Evolutionary conservation across 2,888 invertebrate species (phyloP).

Genomic region (Acrocera orbiculus): DNA sequence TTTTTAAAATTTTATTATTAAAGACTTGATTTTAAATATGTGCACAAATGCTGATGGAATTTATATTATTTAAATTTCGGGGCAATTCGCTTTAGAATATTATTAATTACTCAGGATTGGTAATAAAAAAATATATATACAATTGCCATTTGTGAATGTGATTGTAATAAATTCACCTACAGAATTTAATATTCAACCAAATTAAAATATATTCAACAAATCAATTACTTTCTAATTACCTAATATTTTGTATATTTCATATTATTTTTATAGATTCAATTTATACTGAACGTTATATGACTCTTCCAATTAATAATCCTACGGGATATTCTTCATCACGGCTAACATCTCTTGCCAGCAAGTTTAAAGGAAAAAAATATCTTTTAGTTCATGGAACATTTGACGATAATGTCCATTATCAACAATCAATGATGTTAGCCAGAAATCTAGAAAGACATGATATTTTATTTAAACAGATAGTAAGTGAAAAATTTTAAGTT

Average conservation of each 20-base stretch:
- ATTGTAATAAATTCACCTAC: no score
- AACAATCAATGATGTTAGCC: constrained; percentile 85
- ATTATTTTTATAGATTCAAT: constrained; percentile 65
- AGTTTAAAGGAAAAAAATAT: constrained; percentile 56
- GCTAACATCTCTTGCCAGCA: constrained; percentile 48
- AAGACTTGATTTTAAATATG: no score
- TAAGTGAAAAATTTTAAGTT: constrained; percentile 29
- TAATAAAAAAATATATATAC: no score
- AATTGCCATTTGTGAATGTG: no score
- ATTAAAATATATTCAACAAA: no score
- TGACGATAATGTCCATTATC: constrained; percentile 94
- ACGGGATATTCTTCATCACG: constrained; percentile 59
- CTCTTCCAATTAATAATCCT: constrained; percentile 57
- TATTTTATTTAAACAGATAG: constrained; percentile 84
- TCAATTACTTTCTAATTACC: not conserved
- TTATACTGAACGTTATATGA: constrained; percentile 96
- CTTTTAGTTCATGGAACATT: constrained; percentile 87
- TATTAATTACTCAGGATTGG: no score
- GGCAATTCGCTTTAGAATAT: no score
- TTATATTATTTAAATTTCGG: no score
- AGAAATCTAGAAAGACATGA: constrained; percentile 68
- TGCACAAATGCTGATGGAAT: no score
- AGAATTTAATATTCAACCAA: not conserved
- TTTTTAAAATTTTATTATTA: no score
- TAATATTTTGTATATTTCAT: no score